Evolutionary conservation across 2,888 invertebrate species (phyloP), one percentile per base, ranked within the genome.

Genomic region (Adelphocoris suturalis): DNA sequence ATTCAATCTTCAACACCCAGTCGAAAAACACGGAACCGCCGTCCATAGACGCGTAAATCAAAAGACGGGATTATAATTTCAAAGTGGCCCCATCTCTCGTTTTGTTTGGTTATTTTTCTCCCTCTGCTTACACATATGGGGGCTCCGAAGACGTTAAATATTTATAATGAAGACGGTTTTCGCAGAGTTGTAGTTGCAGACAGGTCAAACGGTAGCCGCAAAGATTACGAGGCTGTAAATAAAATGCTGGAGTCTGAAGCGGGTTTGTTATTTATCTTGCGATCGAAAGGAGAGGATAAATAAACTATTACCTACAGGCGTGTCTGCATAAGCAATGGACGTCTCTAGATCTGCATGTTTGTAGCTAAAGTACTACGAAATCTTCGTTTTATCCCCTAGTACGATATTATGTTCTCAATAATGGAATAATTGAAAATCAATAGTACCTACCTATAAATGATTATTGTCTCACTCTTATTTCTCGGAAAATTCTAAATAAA

Each of bases 161-260:
- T 68, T 68, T 68, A 61, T 61, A 68, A 68, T 68, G 68, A 68
- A 68, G 68, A 68, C 61, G 61, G 61, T 61, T 61, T 68, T 68
- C 68, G 68, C 68, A 13, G 68, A 23, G 23, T 68, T 68, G 68
- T 68, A 68, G 68, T 27, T 19, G 23, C 68, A 23, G 23, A 68
- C 23, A 19, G 23, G 68, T 68, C 68, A 68, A 68, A 68, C 68
- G 68, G 68, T 68, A 68, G 68, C 68, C 68, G 68, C 68, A 23
- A 68, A 19, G 19, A 23, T 68, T 68, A 68, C 19, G 68, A 68
- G 68, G 68, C 68, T 12, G 68, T 68, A 68, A 68, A 68, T 68
- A 68, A 68, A 23, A 68, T 27, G 68, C 12, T 12, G 68, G 13
- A 61, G 61, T 61, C 61, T 37, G 37, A 37, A 19, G n/a, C 61